phyloP scores from a whole-genome alignment of 1,140 invertebrate genomes.

The Drosophila prosaltans region DNA sequence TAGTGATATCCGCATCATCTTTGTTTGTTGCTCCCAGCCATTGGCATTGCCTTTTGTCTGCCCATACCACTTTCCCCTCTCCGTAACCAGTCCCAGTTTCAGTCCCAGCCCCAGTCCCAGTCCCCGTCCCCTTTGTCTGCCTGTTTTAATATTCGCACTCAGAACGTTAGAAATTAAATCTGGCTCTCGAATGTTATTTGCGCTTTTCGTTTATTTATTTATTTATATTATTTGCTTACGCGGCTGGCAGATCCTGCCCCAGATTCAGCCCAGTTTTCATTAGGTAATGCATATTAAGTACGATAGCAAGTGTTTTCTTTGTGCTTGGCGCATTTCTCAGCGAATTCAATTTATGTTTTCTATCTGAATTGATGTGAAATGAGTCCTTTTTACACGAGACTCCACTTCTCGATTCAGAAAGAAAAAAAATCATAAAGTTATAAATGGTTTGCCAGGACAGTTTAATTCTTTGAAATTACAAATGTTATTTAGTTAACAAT shows the following conservation, averaged over 20 bases:
- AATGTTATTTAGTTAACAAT: background rate
- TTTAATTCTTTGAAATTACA: background rate
- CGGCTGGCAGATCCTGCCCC: constrained; percentile 33
- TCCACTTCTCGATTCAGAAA: background rate
- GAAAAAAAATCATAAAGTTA: too few relatives aligned
- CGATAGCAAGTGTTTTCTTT: constrained; percentile 26
- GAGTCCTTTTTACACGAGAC: background rate
- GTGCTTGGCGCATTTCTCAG: constrained; percentile 30
- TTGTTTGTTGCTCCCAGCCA: constrained; percentile 67
- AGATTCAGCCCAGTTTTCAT: constrained; percentile 66
- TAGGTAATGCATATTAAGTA: constrained; percentile 78
- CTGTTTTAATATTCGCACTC: constrained; percentile 81
- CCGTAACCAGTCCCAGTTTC: background rate
- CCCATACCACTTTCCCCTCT: background rate
- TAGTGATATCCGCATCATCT: constrained; percentile 77
- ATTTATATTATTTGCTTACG: constrained; percentile 81
- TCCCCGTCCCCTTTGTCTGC: constrained; percentile 11
- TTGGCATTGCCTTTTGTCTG: constrained; percentile 31
- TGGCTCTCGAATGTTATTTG: constrained; percentile 81
- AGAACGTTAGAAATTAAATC: constrained; percentile 81
- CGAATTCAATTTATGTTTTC: constrained; percentile 71
- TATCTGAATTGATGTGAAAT: background rate
- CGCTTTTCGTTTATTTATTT: constrained; percentile 81
- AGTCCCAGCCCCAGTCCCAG: background rate
- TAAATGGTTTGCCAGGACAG: background rate